phyloP scores from a whole-genome alignment of 1,140 invertebrate species.

The Plutomurus gul region DNA sequence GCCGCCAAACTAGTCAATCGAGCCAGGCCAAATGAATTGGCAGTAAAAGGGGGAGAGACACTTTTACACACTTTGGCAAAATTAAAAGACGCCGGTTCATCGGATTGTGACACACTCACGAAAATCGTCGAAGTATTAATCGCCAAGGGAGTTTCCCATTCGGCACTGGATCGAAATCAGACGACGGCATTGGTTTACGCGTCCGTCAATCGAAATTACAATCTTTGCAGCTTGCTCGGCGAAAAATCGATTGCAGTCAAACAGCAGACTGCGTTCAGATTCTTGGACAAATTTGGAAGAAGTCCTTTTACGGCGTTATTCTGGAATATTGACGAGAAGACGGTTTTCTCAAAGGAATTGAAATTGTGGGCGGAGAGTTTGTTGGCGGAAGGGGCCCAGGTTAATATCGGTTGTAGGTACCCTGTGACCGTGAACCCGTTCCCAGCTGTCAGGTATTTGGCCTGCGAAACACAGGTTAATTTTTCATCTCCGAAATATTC shows the following conservation, averaged over 20 bases:
- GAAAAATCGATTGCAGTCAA: slow-evolving; percentile 29
- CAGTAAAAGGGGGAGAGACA: neutral
- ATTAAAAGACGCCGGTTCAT: slow-evolving; percentile 46
- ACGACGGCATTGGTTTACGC: slow-evolving; percentile 60
- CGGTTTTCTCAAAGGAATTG: neutral
- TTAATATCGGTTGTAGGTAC: slow-evolving; percentile 14
- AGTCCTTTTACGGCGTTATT: slow-evolving; percentile 43
- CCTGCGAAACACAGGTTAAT: neutral
- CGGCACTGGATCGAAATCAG: slow-evolving; percentile 57
- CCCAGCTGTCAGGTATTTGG: slow-evolving; percentile 35
- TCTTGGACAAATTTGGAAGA: slow-evolving; percentile 52
- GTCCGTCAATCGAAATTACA: slow-evolving; percentile 57
- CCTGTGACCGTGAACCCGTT: slow-evolving; percentile 32
- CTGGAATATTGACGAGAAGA: neutral
- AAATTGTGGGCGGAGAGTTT: slow-evolving; percentile 19
- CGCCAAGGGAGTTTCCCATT: slow-evolving; percentile 43
- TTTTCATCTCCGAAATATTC: slow-evolving; percentile 39
- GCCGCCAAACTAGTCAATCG: slow-evolving; percentile 58
- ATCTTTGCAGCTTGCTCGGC: neutral
- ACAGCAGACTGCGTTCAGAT: slow-evolving; percentile 53
- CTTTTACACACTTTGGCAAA: slow-evolving; percentile 56
- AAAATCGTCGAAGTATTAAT: slow-evolving; percentile 24
- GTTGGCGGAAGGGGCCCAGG: neutral
- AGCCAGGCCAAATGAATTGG: slow-evolving; percentile 35
- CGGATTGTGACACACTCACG: slow-evolving; percentile 5